Evolutionary conservation across 2,888 invertebrate genomes (phyloP).

Genomic region (Notodonta ziczac): DNA sequence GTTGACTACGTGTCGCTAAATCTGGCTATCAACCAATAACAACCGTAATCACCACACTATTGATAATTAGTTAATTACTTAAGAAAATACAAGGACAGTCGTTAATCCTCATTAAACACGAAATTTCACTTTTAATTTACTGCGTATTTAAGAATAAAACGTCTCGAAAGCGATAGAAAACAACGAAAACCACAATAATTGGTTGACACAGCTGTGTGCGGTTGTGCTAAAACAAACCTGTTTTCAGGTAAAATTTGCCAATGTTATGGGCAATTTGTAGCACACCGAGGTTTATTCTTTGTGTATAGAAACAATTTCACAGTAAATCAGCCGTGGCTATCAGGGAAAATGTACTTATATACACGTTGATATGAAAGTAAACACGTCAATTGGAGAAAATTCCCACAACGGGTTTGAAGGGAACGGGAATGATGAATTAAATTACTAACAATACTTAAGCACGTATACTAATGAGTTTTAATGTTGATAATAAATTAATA

Average conservation of each 20-base stretch:
- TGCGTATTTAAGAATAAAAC: conserved; percentile 9
- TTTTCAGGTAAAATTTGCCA: conserved; percentile 12
- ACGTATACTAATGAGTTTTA: conserved; percentile 16
- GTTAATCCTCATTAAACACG: conserved; percentile 23
- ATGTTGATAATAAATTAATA: conserved; percentile 48
- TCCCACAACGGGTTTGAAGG: not conserved
- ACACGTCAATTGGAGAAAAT: conserved; percentile 19
- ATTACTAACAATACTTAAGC: conserved; percentile 13
- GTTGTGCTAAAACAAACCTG: conserved; percentile 16
- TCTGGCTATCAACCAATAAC: conserved; percentile 31
- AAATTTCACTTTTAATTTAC: conserved; percentile 26
- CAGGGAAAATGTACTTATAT: conserved; percentile 39
- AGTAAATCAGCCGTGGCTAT: conserved; percentile 46
- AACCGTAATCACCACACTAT: conserved; percentile 23
- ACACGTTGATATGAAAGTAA: conserved; percentile 33
- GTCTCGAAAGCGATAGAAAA: conserved; percentile 23
- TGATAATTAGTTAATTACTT: conserved; percentile 24
- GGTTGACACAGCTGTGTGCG: conserved; percentile 39
- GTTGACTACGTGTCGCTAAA: conserved; percentile 38
- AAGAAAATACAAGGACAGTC: conserved; percentile 18
- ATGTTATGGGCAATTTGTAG: conserved; percentile 20
- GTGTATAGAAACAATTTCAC: conserved; percentile 41
- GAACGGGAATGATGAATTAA: conserved; percentile 1
- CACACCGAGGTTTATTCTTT: conserved; percentile 25
- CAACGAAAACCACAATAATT: conserved; percentile 24